phyloP scores from a whole-genome alignment of 2,888 invertebrate genomes.

The Eristalis intricaria region DNA sequence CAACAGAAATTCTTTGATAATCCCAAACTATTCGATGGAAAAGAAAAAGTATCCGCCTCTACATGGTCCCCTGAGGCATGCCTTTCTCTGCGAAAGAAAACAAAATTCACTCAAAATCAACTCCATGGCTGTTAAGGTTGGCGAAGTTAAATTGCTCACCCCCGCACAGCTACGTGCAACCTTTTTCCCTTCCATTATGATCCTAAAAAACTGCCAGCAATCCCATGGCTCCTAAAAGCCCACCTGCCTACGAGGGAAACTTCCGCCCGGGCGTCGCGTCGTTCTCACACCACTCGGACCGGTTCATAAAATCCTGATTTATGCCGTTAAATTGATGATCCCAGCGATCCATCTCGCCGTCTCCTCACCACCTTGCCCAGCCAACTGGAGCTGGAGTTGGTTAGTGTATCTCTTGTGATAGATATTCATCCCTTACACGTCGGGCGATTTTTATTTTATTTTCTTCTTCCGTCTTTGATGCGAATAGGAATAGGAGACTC shows the following conservation, averaged over 20 bases:
- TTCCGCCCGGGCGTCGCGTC: slow-evolving; percentile 5
- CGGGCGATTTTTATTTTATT: background rate
- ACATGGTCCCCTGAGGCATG: background rate
- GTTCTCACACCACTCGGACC: background rate
- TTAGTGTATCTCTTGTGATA: slow-evolving; percentile 35
- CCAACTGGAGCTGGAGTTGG: background rate
- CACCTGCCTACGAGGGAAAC: slow-evolving; percentile 28
- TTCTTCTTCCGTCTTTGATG: background rate
- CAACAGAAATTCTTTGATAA: background rate
- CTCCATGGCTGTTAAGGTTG: background rate
- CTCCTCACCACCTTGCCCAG: background rate
- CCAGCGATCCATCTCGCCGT: slow-evolving; percentile 42
- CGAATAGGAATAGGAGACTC: background rate
- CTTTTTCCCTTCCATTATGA: background rate
- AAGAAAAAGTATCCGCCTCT: background rate
- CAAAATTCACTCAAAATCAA: background rate
- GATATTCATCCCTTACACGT: slow-evolving; percentile 17
- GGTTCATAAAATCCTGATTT: slow-evolving; percentile 58
- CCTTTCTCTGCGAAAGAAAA: background rate
- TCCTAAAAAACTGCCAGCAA: background rate
- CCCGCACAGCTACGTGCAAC: background rate
- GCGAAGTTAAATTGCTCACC: background rate
- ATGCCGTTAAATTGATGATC: slow-evolving; percentile 53
- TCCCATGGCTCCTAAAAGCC: slow-evolving; percentile 52
- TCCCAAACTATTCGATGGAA: background rate